Evolutionary conservation across 2,113 vertebrate genomes (phyloP).

Genomic region (Rhadina sibilatrix): DNA sequence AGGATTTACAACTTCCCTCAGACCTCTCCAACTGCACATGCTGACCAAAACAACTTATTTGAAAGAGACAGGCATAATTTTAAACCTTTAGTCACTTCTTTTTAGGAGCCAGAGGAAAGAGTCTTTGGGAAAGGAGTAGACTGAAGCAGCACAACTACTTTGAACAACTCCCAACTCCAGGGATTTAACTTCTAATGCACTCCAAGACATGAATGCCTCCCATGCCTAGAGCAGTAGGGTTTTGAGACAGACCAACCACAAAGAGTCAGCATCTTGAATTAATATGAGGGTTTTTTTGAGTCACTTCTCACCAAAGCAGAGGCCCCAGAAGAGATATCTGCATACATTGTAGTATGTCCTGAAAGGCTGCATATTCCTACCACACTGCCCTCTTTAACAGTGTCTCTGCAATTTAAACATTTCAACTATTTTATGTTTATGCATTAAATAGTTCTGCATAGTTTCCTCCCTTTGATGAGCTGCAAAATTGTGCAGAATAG

Average conservation of each 20-base stretch:
- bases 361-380: background rate
- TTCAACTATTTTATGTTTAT: conserved; percentile 1
- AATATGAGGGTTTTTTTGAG: background rate
- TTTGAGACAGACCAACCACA: conserved; percentile 16
- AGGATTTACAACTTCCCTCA: background rate
- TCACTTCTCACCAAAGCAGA: conserved; percentile 1
- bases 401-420: background rate
- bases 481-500: background rate
- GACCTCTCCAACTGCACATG: background rate
- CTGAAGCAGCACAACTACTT: background rate
- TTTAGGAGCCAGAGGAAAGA: background rate
- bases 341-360: background rate
- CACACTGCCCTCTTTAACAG: background rate
- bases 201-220: background rate
- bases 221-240: conserved; percentile 2
- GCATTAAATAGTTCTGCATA: background rate
- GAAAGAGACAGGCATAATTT: background rate
- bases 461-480: background rate
- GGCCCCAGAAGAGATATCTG: background rate
- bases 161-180: background rate
- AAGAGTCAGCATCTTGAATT: background rate
- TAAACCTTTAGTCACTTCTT: background rate
- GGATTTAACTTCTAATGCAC: background rate
- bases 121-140: background rate
- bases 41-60: background rate